phyloP scores from a whole-genome alignment of 23 tunicate genomes.

The Styela clava region DNA sequence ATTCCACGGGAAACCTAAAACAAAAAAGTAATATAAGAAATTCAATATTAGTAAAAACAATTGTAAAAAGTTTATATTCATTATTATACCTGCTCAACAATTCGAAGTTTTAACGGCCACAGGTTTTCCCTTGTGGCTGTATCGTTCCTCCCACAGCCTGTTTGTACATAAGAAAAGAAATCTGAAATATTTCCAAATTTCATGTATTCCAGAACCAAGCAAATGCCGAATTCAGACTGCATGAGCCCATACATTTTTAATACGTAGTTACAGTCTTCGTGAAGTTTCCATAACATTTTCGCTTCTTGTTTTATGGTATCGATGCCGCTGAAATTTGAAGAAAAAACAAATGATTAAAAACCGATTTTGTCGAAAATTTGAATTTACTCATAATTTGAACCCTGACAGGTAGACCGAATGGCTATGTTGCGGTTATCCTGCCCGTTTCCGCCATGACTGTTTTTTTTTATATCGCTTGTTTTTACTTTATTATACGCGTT shows the following conservation, averaged over 20 bases:
- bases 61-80: no score
- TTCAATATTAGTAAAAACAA: no score
- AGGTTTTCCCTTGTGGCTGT: background rate
- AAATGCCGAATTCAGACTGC: background rate
- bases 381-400: no score
- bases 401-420: no score
- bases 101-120: background rate
- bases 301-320: conserved; percentile 10
- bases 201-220: conserved; percentile 26
- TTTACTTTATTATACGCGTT: no score
- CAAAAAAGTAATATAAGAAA: no score
- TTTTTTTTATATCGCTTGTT: no score
- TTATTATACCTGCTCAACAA: conserved; percentile 23
- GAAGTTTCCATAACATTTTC: conserved; percentile 22
- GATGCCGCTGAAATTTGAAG: background rate
- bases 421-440: no score
- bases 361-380: no score
- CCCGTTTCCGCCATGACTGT: no score
- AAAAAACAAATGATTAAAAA: no score
- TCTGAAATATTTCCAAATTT: conserved; percentile 13
- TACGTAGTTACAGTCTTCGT: conserved; percentile 2
- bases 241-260: conserved; percentile 10
- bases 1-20: conserved; percentile 16
- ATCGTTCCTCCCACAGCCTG: no score
- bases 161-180: background rate